Evolutionary conservation across 2,888 invertebrate species (phyloP).

Genomic region (Sericinus montela): DNA sequence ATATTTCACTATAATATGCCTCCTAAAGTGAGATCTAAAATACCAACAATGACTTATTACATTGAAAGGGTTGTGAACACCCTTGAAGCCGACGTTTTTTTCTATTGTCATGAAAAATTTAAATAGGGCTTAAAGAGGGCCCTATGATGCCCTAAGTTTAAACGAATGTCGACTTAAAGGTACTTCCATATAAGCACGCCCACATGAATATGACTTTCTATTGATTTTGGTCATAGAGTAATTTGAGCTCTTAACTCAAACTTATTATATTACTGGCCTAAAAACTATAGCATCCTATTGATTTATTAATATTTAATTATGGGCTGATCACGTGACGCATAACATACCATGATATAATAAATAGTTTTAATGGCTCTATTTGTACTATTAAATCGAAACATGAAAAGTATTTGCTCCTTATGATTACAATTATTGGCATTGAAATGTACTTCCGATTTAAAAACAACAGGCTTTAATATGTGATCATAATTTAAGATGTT

Average conservation of each 20-base stretch:
- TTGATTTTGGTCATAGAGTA: too few species aligned
- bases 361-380: background rate
- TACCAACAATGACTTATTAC: background rate
- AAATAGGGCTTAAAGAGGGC: background rate
- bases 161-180: background rate
- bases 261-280: too few species aligned
- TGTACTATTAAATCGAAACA: conserved; percentile 1
- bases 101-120: conserved; percentile 2
- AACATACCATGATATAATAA: too few species aligned
- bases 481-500: conserved; percentile 5
- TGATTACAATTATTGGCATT: background rate
- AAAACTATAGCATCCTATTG: too few species aligned
- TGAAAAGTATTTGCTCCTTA: background rate
- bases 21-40: background rate
- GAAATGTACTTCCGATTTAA: background rate
- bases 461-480: background rate
- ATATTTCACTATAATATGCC: background rate
- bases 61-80: conserved; percentile 4
- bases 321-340: too few species aligned
- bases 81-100: background rate
- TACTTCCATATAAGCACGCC: too few species aligned
- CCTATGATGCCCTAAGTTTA: background rate
- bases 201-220: too few species aligned
- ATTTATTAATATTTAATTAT: too few species aligned
- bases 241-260: too few species aligned